Percentiles rank a stretch among this genome's conserved stretches.
Evolutionary conservation across 2,797 vertebrate genomes (phyloP).

Genomic region (Poliocrania exsul): DNA sequence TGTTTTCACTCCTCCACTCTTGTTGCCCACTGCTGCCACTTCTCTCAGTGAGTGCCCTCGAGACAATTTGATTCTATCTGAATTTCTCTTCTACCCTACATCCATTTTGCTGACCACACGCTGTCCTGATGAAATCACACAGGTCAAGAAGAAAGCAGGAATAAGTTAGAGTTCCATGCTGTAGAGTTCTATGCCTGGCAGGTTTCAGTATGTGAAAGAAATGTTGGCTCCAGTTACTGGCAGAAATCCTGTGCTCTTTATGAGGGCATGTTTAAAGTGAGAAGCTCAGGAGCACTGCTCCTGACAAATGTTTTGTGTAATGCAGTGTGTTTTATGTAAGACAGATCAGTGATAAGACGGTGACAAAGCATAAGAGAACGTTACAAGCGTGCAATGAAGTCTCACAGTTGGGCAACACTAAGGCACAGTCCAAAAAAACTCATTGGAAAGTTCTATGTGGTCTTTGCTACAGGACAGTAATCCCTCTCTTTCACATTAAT

Average conservation of each 20-base stretch:
- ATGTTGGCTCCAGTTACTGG: accelerated
- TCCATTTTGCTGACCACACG: neutral
- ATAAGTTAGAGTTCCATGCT: neutral
- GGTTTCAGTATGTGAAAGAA: accelerated
- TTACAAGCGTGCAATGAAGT: neutral
- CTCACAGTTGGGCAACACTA: neutral
- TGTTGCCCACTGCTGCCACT: neutral
- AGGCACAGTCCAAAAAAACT: neutral
- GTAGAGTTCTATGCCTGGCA: neutral
- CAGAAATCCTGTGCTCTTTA: neutral
- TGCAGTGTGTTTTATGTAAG: neutral
- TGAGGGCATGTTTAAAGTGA: neutral
- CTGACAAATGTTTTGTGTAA: neutral
- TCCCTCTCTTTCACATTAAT: neutral
- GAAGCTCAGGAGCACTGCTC: neutral
- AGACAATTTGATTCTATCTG: neutral
- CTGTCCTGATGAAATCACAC: neutral
- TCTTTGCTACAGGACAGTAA: neutral
- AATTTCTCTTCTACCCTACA: neutral
- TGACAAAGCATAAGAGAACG: neutral
- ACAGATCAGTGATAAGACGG: neutral
- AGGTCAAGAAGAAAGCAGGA: neutral
- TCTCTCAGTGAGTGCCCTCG: neutral
- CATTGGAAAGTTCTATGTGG: neutral
- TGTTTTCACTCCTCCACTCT: neutral